These are phyloP conservation scores for Alaudala cheleensis DNA, from an alignment of 2,113 vertebrate species.

Conservation along the genomic window DNA sequence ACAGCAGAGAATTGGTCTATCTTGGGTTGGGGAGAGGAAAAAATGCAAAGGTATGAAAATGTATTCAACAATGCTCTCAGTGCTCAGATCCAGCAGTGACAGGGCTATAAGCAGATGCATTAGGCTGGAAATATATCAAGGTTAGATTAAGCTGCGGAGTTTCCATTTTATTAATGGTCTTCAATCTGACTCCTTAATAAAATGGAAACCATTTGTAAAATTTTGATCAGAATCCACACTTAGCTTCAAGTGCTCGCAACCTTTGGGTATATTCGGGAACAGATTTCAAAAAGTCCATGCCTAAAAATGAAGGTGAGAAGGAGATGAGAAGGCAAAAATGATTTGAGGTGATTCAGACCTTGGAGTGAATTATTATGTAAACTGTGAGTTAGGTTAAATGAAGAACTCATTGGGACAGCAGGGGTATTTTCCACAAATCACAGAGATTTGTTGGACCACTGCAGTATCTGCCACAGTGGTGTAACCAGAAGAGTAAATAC, in stretches of 20 bases:
- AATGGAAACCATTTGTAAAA: slow-evolving; percentile 65
- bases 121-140: slow-evolving; percentile 62
- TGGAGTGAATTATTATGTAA: slow-evolving; percentile 49
- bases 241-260: slow-evolving; percentile 42
- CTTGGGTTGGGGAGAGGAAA: neutral
- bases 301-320: slow-evolving; percentile 17
- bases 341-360: neutral
- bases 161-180: slow-evolving; percentile 67
- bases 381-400: slow-evolving; percentile 16
- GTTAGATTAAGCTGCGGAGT: slow-evolving; percentile 64
- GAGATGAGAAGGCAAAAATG: slow-evolving; percentile 1
- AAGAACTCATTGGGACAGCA: slow-evolving; percentile 11
- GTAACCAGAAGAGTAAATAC: neutral
- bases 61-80: slow-evolving; percentile 35
- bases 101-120: slow-evolving; percentile 64
- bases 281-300: neutral
- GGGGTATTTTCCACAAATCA: neutral
- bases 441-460: neutral
- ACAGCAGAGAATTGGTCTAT: slow-evolving; percentile 1
- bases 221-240: slow-evolving; percentile 52
- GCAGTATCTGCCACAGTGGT: neutral
- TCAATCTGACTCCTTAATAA: slow-evolving; percentile 65
- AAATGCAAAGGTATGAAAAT: slow-evolving; percentile 57
- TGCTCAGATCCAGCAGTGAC: slow-evolving; percentile 27
- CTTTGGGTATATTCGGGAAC: slow-evolving; percentile 30